These are phyloP conservation scores for Ascidia mentula DNA, from an alignment of 23 tunicate genomes.

Conservation along the genomic window DNA sequence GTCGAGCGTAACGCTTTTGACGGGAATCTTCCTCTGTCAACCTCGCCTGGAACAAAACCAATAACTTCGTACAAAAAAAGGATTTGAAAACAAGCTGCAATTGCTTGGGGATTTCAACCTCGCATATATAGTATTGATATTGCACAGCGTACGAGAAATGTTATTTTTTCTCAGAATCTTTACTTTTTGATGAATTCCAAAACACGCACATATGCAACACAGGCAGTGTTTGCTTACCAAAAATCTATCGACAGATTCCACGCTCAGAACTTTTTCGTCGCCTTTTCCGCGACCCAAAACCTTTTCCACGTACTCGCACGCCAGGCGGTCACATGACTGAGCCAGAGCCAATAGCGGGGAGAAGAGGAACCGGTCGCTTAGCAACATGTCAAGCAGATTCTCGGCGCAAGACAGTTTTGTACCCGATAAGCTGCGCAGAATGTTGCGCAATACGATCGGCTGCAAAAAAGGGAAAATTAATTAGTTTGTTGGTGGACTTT, in stretches of 20 bases:
- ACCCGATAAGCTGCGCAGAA: slow-evolving; percentile 23
- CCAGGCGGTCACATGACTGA: slow-evolving; percentile 41
- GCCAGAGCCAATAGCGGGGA: slow-evolving; percentile 50
- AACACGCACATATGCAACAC: no score
- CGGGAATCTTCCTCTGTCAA: not conserved
- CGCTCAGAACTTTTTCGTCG: not conserved
- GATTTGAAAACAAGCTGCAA: no score
- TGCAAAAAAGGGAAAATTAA: not conserved
- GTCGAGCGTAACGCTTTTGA: slow-evolving; percentile 14
- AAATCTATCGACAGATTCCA: slow-evolving; percentile 14
- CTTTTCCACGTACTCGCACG: slow-evolving; percentile 49
- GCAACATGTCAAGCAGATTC: slow-evolving; percentile 20
- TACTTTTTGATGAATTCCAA: no score
- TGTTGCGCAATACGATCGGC: slow-evolving; percentile 24
- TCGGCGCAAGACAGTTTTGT: slow-evolving; percentile 18
- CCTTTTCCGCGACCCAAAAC: slow-evolving; percentile 7
- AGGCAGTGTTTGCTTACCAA: slow-evolving; percentile 37
- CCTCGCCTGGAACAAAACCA: no score
- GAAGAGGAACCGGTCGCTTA: slow-evolving; percentile 45
- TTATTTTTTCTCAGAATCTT: no score
- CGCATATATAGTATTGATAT: no score
- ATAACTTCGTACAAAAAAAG: no score
- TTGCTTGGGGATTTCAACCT: no score
- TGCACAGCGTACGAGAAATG: no score
- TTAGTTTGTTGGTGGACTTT: no score